Base-by-base conservation (phyloP, 1,140 invertebrate species). In the Conus ventricosus region DNA sequence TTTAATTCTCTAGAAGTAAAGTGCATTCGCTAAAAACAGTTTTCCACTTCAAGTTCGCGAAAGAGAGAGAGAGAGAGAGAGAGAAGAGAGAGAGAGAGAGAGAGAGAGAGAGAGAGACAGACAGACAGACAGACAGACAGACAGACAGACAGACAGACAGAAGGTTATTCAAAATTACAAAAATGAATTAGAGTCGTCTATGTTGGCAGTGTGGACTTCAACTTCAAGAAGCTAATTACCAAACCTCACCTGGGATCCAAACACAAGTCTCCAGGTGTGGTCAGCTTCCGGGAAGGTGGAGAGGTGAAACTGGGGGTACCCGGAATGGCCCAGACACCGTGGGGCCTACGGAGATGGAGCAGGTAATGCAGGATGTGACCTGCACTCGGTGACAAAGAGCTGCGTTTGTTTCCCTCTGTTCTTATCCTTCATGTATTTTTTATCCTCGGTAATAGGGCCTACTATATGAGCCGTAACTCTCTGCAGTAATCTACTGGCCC, bases 231-330 rank as follows among this genome's bases (percentile, higher is more conserved):
- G 67, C 84, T 91, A n/a, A 88, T 90, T 3, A 80, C 76, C 20
- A 90, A 91, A 75, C 82, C 67, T 20, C 51, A 55, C 17, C 51
- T 78, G 17, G 54, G 53, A n/a, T 86, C 85, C 11, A 81, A 88
- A 20, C 75, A 83, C 11, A 89, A 89, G 84, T 76, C 84, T 11
- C 83, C 84, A 25, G 87, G 88, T 60, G 85, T 88, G 39, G 91
- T 91, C 54, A 88, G 88, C 13, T 92, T 89, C 81, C 80, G 83
- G 76, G 91, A 91, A 4, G 91, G 90, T 5, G 89, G 86, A 1
- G 27, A 89, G 85, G 90, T 91, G 55, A 90, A 92, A 63, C 89
- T 92, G 23, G 89, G 89, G 0, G 87, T 90, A n/a, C 91, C 91
- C 17, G 78, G 83, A 4, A 85, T 87, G 63, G 86, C 83, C 87